Percentiles rank a stretch among this genome's conserved stretches.
phyloP scores from a whole-genome alignment of 2,797 vertebrate species.

The Leucoraja ocellata region DNA sequence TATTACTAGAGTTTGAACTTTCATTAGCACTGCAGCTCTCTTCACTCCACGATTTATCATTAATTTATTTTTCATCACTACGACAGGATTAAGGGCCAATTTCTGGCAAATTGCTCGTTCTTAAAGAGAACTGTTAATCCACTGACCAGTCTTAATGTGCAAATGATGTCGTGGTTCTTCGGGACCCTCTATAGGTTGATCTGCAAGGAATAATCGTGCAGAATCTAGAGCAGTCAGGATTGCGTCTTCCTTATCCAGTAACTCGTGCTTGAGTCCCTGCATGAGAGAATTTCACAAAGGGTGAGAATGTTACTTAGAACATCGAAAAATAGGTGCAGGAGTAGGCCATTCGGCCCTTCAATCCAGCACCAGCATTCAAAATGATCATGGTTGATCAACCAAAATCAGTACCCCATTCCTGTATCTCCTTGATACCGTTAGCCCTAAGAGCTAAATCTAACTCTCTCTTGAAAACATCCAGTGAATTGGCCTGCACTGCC shows the following conservation, averaged over 20 bases:
- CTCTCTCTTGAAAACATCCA: not conserved
- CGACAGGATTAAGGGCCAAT: not conserved
- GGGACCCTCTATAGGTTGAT: slow-evolving; percentile 90
- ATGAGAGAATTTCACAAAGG: not conserved
- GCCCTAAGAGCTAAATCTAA: no score
- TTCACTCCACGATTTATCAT: not conserved
- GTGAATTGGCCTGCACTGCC: no score
- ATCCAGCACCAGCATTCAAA: no score
- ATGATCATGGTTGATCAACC: no score
- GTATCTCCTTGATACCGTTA: no score
- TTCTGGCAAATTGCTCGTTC: not conserved
- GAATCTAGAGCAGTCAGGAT: slow-evolving; percentile 82
- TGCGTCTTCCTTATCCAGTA: slow-evolving; percentile 80
- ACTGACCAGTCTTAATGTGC: slow-evolving; percentile 78
- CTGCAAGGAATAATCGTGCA: slow-evolving; percentile 82
- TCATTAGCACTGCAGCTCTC: no score
- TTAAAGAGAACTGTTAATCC: slow-evolving; percentile 7
- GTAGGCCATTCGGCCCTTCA: no score
- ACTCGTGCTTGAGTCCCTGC: slow-evolving; percentile 73
- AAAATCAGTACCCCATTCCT: no score
- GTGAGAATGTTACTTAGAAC: not conserved
- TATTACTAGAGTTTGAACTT: not conserved
- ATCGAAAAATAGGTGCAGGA: no score
- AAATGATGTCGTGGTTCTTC: slow-evolving; percentile 83
- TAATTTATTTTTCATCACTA: not conserved